phyloP scores from a whole-genome alignment of 2,113 vertebrate species.

The Ivindomyrus marchei region DNA sequence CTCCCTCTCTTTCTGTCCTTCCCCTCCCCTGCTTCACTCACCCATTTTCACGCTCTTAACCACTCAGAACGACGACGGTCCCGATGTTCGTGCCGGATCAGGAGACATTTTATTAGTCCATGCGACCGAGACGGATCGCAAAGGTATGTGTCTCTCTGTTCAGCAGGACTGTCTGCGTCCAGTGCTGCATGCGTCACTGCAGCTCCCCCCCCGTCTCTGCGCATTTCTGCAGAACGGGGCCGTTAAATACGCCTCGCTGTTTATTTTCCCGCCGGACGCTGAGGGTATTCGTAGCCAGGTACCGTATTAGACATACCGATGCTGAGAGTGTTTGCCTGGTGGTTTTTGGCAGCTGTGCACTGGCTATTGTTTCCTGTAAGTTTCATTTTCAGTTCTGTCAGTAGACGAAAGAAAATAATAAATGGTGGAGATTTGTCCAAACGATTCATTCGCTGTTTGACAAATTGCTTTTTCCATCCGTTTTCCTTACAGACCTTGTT shows the following conservation, averaged over 20 bases:
- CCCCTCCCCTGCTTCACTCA: neutral
- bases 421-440: neutral
- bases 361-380: neutral
- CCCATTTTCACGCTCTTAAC: neutral
- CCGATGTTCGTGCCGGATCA: constrained; percentile 91
- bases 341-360: neutral
- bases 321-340: neutral
- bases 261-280: neutral
- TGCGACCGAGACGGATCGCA: constrained; percentile 92
- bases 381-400: neutral
- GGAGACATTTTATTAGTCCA: constrained; percentile 93
- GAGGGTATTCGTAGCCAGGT: neutral
- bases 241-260: neutral
- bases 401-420: neutral
- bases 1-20: constrained; percentile 24
- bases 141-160: constrained; percentile 65
- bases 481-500: constrained; percentile 73
- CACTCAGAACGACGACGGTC: constrained; percentile 84
- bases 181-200: neutral
- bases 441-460: neutral
- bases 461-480: neutral
- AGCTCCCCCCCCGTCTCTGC: neutral
- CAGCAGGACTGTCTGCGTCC: neutral
- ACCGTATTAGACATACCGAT: neutral
- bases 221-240: neutral